A percentile compares a stretch with the other conserved stretches of the same genome.
phyloP scores from a whole-genome alignment of 2,888 invertebrate genomes.

The Glaucopsyche alexis region DNA sequence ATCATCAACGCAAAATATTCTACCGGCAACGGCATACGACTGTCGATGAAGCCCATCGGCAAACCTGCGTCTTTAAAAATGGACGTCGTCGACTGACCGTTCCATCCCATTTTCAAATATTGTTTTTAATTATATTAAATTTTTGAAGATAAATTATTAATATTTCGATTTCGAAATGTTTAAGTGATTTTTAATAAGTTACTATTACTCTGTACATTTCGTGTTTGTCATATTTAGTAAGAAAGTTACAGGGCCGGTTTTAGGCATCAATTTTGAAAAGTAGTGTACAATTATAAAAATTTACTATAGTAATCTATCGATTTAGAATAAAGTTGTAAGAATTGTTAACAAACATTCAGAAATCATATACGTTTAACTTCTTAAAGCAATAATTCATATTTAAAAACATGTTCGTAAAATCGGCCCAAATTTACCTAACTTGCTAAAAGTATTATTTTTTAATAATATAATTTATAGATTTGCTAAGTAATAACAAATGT shows the following conservation, averaged over 20 bases:
- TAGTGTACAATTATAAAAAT: constrained; percentile 10
- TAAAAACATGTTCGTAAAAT: neutral
- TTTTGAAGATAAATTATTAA: constrained; percentile 4
- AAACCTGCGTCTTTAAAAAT: constrained; percentile 65
- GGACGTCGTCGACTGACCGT: constrained; percentile 66
- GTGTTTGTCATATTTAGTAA: neutral
- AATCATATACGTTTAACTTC: constrained; percentile 6
- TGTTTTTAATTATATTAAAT: neutral
- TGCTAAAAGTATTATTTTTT: constrained; percentile 6
- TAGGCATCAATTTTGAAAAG: neutral
- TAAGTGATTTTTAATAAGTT: neutral
- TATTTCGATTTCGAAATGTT: constrained; percentile 9
- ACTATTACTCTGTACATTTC: neutral
- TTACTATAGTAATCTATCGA: neutral
- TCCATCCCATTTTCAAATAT: constrained; percentile 32
- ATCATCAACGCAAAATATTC: constrained; percentile 60
- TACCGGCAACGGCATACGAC: constrained; percentile 55
- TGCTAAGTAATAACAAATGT: constrained; percentile 5
- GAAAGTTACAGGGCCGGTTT: constrained; percentile 20
- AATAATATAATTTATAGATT: constrained; percentile 3
- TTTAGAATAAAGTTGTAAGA: neutral
- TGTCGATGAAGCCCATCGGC: constrained; percentile 68
- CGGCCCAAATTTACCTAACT: constrained; percentile 1
- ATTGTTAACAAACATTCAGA: neutral
- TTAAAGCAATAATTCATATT: neutral